Evolutionary conservation across 1,140 invertebrate genomes (phyloP).

Genomic region (Lanistes nyassanus): DNA sequence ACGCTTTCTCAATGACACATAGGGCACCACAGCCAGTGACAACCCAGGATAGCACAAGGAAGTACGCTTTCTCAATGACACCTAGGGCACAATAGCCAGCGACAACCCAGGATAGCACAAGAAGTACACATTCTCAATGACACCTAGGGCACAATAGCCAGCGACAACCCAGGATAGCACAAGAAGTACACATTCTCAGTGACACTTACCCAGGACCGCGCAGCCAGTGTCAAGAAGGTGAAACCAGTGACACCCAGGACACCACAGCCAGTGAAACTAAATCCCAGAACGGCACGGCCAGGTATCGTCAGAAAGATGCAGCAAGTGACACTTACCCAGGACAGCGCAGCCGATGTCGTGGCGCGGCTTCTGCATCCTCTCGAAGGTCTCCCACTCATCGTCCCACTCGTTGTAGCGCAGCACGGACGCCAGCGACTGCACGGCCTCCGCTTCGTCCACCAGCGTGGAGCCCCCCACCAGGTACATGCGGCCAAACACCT

Average conservation of each 20-base stretch:
- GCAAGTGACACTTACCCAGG: slow-evolving; percentile 27
- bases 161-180: neutral
- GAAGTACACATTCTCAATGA: too few species aligned
- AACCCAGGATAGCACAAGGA: too few species aligned
- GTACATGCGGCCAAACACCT: slow-evolving; percentile 26
- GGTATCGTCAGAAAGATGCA: neutral
- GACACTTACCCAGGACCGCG: neutral
- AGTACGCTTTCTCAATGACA: too few species aligned
- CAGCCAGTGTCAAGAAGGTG: neutral
- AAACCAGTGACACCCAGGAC: neutral
- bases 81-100: too few species aligned
- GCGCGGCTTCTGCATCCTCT: slow-evolving; percentile 29
- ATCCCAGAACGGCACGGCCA: neutral
- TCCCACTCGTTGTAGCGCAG: slow-evolving; percentile 31
- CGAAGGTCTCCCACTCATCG: slow-evolving; percentile 35
- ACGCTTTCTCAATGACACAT: too few species aligned
- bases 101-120: too few species aligned
- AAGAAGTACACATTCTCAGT: neutral
- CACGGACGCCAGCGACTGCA: slow-evolving; percentile 31
- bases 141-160: neutral
- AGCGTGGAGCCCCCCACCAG: slow-evolving; percentile 39
- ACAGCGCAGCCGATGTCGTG: slow-evolving; percentile 36
- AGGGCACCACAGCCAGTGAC: too few species aligned
- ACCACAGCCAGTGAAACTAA: neutral
- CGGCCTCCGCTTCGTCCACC: slow-evolving; percentile 1